Conservation (phyloP, 1,140 invertebrate genomes). For the Macrostomum lignano region DNA sequence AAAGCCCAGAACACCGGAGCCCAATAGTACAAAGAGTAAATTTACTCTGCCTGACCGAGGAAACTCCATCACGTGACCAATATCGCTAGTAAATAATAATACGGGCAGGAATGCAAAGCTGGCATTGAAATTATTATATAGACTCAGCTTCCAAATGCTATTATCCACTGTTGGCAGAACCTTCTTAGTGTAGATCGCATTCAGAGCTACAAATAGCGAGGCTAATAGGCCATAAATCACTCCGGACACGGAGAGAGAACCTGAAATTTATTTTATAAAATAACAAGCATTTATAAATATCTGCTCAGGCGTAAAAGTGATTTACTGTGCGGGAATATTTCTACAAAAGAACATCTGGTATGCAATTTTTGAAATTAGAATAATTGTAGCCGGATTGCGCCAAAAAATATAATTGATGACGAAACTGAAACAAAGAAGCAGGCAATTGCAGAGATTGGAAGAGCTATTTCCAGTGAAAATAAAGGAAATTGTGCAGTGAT, state of each 20-base stretch:
- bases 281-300: neutral
- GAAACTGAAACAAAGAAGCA: no score
- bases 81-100: constrained; percentile 56
- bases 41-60: constrained; percentile 10
- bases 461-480: no score
- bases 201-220: constrained; percentile 63
- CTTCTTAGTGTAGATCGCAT: constrained; percentile 83
- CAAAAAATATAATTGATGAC: constrained; percentile 1
- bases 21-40: constrained; percentile 38
- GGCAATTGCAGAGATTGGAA: no score
- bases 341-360: neutral
- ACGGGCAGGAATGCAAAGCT: constrained; percentile 59
- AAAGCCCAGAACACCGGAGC: constrained; percentile 76
- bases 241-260: constrained; percentile 53
- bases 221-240: constrained; percentile 70
- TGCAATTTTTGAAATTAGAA: neutral
- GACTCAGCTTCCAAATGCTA: constrained; percentile 45
- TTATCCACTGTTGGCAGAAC: constrained; percentile 45
- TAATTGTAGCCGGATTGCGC: neutral
- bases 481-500: no score
- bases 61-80: constrained; percentile 41
- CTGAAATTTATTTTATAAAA: constrained; percentile 29
- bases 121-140: constrained; percentile 88
- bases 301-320: neutral
- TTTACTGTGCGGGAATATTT: neutral